Conservation (phyloP, 2,797 vertebrate genomes). For the Danio aesculapii region DNA sequence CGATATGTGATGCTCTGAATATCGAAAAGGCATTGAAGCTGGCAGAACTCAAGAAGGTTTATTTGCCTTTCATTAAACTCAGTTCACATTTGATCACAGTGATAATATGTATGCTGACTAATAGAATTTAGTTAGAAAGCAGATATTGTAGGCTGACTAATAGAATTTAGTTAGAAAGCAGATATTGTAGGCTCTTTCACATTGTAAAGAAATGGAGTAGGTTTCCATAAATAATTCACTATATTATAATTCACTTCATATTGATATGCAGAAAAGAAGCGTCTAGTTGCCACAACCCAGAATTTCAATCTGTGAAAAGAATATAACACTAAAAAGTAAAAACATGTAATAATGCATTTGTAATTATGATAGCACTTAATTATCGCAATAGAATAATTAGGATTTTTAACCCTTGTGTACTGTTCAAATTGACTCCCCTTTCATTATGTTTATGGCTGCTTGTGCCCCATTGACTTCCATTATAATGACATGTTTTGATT, state of each 20-base stretch:
- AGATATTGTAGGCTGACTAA: neutral
- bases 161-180: neutral
- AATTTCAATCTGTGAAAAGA: conserved; percentile 19
- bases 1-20: neutral
- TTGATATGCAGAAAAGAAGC: neutral
- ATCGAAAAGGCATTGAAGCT: neutral
- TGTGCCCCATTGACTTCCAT: no score
- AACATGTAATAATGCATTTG: no score
- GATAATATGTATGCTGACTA: neutral
- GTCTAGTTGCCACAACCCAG: neutral
- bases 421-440: no score
- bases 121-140: neutral
- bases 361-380: neutral
- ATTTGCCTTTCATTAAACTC: neutral
- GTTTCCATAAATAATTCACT: neutral
- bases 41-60: neutral
- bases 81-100: neutral
- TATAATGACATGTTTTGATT: no score
- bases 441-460: no score
- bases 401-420: no score
- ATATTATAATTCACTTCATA: no score
- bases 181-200: neutral
- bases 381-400: neutral
- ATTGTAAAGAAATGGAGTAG: neutral
- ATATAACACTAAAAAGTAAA: neutral